These are phyloP conservation scores for Meloidogyne floridensis DNA, from an alignment of 1,140 invertebrate species.

Conservation along the genomic window DNA sequence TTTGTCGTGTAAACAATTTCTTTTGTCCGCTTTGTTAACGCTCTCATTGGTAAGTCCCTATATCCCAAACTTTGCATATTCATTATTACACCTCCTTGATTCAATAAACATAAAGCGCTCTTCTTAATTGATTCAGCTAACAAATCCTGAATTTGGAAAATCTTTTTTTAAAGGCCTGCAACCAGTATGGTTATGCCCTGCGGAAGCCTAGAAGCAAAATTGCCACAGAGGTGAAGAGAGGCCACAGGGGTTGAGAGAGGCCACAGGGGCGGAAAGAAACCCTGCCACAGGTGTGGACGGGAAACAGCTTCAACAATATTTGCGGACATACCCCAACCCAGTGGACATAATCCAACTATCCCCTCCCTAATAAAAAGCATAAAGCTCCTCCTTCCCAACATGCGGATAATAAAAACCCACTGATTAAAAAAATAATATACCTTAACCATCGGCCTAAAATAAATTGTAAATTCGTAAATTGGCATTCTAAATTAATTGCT, in stretches of 20 bases:
- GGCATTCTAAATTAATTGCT: constrained; percentile 46
- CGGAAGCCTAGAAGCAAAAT: no score
- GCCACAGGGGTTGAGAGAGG: no score
- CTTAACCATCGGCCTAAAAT: constrained; percentile 58
- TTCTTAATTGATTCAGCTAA: constrained; percentile 54
- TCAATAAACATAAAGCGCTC: constrained; percentile 50
- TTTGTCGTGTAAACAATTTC: constrained; percentile 59
- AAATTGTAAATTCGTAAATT: constrained; percentile 61
- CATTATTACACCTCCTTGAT: constrained; percentile 60
- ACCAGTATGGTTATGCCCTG: background rate
- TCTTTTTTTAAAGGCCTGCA: background rate
- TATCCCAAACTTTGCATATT: constrained; percentile 58
- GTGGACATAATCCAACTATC: no score
- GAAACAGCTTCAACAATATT: no score
- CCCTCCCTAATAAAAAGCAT: no score
- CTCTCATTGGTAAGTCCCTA: constrained; percentile 56
- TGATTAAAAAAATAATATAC: constrained; percentile 29
- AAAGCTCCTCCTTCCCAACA: no score
- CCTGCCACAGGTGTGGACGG: no score
- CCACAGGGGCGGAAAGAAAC: no score
- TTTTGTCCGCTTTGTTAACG: constrained; percentile 50
- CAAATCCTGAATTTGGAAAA: constrained; percentile 49
- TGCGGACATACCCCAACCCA: no score
- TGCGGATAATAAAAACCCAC: no score
- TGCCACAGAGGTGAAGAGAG: no score